These are phyloP conservation scores for Neomonachus schauinslandi DNA, from an alignment of 2,113 vertebrate species.

Conservation along the genomic window DNA sequence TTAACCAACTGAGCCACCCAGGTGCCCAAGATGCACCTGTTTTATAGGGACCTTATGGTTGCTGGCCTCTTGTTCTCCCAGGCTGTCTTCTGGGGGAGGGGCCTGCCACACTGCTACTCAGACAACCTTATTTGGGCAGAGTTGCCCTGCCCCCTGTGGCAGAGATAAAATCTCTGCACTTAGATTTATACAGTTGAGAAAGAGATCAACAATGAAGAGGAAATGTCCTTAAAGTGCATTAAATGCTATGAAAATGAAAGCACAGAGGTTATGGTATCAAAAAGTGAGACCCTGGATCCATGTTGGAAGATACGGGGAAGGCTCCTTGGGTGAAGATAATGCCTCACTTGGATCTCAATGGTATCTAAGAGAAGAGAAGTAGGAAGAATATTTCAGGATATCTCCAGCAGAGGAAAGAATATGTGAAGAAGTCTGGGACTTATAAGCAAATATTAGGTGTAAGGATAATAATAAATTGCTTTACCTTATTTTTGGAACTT, in stretches of 20 bases:
- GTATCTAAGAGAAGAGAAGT: not conserved
- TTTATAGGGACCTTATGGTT: too few relatives aligned
- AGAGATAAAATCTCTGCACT: not conserved
- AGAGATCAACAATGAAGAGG: not conserved
- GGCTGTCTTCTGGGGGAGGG: too few relatives aligned
- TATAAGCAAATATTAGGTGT: not conserved
- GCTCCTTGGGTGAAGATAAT: not conserved
- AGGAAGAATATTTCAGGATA: not conserved
- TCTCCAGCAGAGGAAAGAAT: not conserved
- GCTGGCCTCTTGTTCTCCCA: too few relatives aligned
- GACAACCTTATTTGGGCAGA: too few relatives aligned
- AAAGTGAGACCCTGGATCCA: not conserved
- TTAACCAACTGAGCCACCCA: too few relatives aligned
- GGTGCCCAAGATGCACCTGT: too few relatives aligned
- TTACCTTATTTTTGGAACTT: not conserved
- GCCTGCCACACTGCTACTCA: too few relatives aligned
- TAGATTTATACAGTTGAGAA: not conserved
- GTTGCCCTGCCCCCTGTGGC: too few relatives aligned
- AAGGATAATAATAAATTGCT: not conserved
- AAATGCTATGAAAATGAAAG: not conserved
- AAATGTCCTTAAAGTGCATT: not conserved
- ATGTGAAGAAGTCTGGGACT: not conserved
- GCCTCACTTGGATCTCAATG: not conserved
- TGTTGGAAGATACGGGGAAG: not conserved
- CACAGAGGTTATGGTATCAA: not conserved